A percentile compares a stretch with the other conserved stretches of the same genome.
Conservation (phyloP, 2,888 invertebrate genomes). For the Mimas tiliae region DNA sequence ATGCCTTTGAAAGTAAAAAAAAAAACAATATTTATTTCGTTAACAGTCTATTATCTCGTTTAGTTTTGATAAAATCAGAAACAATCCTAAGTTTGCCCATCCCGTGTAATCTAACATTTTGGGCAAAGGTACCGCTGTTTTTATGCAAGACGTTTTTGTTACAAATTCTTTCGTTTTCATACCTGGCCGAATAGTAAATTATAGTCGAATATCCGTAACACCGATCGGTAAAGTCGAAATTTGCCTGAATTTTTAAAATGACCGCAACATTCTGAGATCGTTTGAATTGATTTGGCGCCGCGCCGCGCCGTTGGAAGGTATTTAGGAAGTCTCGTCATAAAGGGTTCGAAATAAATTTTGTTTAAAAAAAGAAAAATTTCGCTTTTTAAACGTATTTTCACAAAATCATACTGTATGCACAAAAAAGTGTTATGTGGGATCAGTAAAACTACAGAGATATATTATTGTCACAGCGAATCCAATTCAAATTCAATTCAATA, state of each 20-base stretch:
- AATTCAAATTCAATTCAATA: too few species aligned
- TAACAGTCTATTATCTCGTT: constrained; percentile 57
- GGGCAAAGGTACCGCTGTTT: constrained; percentile 73
- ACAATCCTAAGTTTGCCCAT: constrained; percentile 67
- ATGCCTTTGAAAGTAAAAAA: too few species aligned
- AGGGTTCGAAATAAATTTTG: not conserved
- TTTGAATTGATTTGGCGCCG: constrained; percentile 42
- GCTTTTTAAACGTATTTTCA: too few species aligned
- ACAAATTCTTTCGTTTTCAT: constrained; percentile 64
- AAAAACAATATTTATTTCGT: constrained; percentile 35
- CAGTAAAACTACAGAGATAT: too few species aligned
- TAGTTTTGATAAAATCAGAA: constrained; percentile 63
- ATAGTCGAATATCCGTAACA: not conserved
- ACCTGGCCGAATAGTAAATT: constrained; percentile 60
- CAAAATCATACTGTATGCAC: too few species aligned
- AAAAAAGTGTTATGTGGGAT: too few species aligned
- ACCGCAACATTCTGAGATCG: constrained; percentile 40
- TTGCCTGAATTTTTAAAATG: constrained; percentile 43
- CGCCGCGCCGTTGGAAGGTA: constrained; percentile 38
- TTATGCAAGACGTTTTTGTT: constrained; percentile 62
- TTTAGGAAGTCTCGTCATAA: not conserved
- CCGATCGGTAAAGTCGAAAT: constrained; percentile 47
- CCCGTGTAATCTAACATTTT: constrained; percentile 69
- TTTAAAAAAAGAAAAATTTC: too few species aligned
- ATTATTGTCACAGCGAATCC: too few species aligned